Evolutionary conservation across 2,797 vertebrate genomes (phyloP), one percentile per base, ranked within the genome.

Genomic region (Leptatherina wallacei): DNA sequence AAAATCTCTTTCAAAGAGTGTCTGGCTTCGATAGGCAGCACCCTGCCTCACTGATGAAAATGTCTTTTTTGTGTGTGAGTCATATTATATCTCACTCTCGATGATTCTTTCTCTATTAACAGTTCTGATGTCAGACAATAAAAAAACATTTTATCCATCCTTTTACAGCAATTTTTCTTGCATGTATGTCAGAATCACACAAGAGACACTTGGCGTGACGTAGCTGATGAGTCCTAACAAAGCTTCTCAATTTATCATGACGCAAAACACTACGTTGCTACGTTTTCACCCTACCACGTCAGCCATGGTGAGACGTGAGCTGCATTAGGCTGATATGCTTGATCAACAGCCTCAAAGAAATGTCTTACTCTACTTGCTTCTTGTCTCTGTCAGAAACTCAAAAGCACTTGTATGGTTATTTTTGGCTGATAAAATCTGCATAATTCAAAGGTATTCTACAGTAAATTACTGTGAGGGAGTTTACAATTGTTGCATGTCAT

Each of bases 191-290:
- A 68, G 24, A 49, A 40, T 65, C 42, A 60, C 44, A 51, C 11
- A 33, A 63, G 59, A 56, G 55, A 42, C 72, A 62, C 24, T 75
- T 22, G n/a, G 47, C 29, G 2, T 56, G 76, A 86, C 56, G 83
- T 74, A 79, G 36, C 59, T 67, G 62, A 56, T 77, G 65, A 83
- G 59, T 54, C 71, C 70, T 29, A 16, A 78, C 47, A 81, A 75
- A 81, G 67, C 67, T 62, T 65, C 80, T 73, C 27, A 13, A 54
- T 78, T 69, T 80, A 66, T 56, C 3, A 47, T 84, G 80, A 86
- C 12, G 44, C 75, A 78, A 24, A 63, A 49, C 14, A n/a, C n/a
- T n/a, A 7, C 35, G 1, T 4, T 0, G 67, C 38, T 16, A 47
- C 4, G 0, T 76, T 64, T 67, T 55, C 70, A 54, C 59, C 35